Evolutionary conservation across 2,797 vertebrate genomes (phyloP).

Genomic region (Pogoniulus pusillus): DNA sequence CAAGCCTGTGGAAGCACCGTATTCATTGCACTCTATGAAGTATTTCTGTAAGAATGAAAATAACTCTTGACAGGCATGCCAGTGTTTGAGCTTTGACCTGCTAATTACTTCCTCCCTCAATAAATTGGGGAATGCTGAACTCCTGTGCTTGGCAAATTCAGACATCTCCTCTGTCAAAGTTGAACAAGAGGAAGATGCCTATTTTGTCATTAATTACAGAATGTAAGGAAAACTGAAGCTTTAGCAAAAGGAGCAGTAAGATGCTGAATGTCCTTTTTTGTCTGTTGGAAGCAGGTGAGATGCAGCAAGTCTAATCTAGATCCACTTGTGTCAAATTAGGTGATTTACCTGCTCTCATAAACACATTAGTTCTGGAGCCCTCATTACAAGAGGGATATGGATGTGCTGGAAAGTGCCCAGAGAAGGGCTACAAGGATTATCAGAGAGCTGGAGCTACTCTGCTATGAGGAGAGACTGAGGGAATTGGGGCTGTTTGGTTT

Average conservation of each 20-base stretch:
- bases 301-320: background rate
- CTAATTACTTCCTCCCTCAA: conserved; percentile 26
- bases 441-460: too few relatives aligned
- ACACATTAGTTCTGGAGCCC: background rate
- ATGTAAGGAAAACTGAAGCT: background rate
- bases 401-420: too few relatives aligned
- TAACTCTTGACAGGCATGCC: background rate
- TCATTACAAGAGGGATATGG: too few relatives aligned
- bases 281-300: background rate
- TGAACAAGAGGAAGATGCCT: background rate
- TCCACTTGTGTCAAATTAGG: background rate
- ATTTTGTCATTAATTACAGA: background rate
- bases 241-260: background rate
- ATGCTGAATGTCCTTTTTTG: background rate
- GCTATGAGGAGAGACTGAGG: too few relatives aligned
- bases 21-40: background rate
- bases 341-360: background rate
- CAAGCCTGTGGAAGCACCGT: background rate
- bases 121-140: background rate
- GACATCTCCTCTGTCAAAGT: background rate
- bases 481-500: too few relatives aligned
- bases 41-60: background rate
- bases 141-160: background rate
- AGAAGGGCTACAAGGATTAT: too few relatives aligned
- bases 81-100: conserved; percentile 23